Conservation (phyloP, 2,797 vertebrate genomes). For the Selene dorsalis region DNA sequence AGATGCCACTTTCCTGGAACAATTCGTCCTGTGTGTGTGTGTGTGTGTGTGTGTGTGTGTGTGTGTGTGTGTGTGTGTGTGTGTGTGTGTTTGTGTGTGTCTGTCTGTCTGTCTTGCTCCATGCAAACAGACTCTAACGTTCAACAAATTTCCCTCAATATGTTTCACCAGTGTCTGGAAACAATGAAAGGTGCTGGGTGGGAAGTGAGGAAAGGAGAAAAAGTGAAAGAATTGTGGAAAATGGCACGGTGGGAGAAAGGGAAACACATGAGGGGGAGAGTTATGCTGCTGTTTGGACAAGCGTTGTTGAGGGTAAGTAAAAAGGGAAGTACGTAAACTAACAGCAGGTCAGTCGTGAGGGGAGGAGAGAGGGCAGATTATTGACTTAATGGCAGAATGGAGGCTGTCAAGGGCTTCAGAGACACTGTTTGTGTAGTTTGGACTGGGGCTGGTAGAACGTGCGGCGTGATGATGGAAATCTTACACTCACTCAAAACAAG, state of each 20-base stretch:
- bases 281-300: conserved; percentile 74
- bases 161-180: conserved; percentile 77
- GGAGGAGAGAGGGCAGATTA: conserved; percentile 64
- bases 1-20: conserved; percentile 83
- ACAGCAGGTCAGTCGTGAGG: conserved; percentile 62
- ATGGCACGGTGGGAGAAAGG: conserved; percentile 60
- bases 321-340: conserved; percentile 73
- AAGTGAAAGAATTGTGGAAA: conserved; percentile 66
- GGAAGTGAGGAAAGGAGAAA: conserved; percentile 41
- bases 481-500: conserved; percentile 79
- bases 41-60: conserved; percentile 42
- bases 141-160: conserved; percentile 67
- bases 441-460: conserved; percentile 58
- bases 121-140: conserved; percentile 63
- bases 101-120: conserved; percentile 39
- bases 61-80: conserved; percentile 43
- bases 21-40: conserved; percentile 57
- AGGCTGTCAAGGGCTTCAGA: conserved; percentile 74
- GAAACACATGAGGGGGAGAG: conserved; percentile 65
- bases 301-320: conserved; percentile 73
- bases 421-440: conserved; percentile 79
- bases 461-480: conserved; percentile 79
- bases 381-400: conserved; percentile 76
- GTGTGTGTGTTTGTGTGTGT: conserved; percentile 45
- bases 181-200: conserved; percentile 74